Percentiles rank a stretch among this genome's conserved stretches.
phyloP scores from a whole-genome alignment of 2,888 invertebrate genomes.

The Apomyelois bistriatella region DNA sequence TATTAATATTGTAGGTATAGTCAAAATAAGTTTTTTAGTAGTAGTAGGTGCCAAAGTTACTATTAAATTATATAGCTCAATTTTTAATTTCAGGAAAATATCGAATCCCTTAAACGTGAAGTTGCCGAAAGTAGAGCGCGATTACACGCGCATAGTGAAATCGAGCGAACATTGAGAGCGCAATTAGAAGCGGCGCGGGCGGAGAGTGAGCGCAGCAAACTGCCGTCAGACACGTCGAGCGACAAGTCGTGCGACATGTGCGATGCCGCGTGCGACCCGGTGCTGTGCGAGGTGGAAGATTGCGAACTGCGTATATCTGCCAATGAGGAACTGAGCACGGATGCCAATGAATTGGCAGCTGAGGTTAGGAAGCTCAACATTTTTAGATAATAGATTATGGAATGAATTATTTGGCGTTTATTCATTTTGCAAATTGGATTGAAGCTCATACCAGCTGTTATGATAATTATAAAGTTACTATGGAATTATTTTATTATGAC shows the following conservation, averaged over 20 bases:
- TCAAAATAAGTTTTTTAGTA: too few species aligned
- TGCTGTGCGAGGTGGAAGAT: constrained; percentile 59
- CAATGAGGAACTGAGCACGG: constrained; percentile 68
- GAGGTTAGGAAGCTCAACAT: constrained; percentile 46
- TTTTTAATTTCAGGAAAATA: constrained; percentile 55
- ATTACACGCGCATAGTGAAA: constrained; percentile 68
- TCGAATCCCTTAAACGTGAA: constrained; percentile 70
- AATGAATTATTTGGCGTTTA: neutral
- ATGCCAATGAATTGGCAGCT: constrained; percentile 68
- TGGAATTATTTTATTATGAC: too few species aligned
- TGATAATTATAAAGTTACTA: neutral
- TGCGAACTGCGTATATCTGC: constrained; percentile 54
- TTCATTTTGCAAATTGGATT: neutral
- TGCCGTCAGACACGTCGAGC: constrained; percentile 24
- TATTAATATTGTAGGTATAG: too few species aligned
- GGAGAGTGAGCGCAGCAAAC: constrained; percentile 40
- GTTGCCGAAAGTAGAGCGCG: constrained; percentile 68
- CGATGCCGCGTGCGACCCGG: constrained; percentile 71
- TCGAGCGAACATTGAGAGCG: constrained; percentile 68
- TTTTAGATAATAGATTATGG: neutral
- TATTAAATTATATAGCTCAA: neutral
- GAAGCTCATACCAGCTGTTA: neutral
- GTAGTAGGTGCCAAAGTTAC: too few species aligned
- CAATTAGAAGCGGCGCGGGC: constrained; percentile 68
- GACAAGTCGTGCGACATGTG: constrained; percentile 50